These are phyloP conservation scores for Phaedon cochleariae DNA, from an alignment of 2,888 invertebrate species.

Conservation along the genomic window DNA sequence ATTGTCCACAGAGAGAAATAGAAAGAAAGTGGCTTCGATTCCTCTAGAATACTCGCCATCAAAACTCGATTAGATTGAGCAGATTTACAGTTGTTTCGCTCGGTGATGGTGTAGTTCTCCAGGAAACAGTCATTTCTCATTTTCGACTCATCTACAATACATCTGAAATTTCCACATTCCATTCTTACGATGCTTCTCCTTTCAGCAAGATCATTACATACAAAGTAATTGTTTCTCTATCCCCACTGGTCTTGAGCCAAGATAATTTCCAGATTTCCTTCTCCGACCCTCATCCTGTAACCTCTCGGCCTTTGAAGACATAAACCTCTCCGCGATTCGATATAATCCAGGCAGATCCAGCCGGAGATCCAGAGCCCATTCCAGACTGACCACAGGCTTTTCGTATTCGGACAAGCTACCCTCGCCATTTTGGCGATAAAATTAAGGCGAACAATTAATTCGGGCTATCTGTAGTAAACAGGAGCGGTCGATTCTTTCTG, in stretches of 20 bases:
- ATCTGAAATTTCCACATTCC: too few species aligned
- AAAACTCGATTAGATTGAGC: too few species aligned
- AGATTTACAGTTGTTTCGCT: too few species aligned
- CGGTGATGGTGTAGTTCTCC: too few species aligned
- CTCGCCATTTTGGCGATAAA: slow-evolving; percentile 48
- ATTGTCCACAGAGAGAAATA: too few species aligned
- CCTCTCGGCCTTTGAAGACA: not conserved
- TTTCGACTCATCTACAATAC: too few species aligned
- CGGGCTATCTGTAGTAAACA: slow-evolving; percentile 48
- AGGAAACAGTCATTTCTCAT: too few species aligned
- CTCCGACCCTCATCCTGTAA: not conserved
- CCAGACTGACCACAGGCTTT: slow-evolving; percentile 43
- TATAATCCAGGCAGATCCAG: not conserved
- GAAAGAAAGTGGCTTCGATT: too few species aligned
- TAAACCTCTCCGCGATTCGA: not conserved
- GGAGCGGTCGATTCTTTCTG: not conserved
- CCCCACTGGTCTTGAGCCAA: not conserved
- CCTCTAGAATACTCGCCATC: too few species aligned
- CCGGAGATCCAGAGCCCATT: not conserved
- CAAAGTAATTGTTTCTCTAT: too few species aligned
- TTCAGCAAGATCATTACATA: too few species aligned
- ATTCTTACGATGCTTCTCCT: too few species aligned
- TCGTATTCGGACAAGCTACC: slow-evolving; percentile 34
- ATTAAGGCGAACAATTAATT: slow-evolving; percentile 52
- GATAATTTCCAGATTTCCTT: not conserved